These are phyloP conservation scores for Psittacula cyanocephala DNA, from an alignment of 2,113 vertebrate species.

Conservation along the genomic window DNA sequence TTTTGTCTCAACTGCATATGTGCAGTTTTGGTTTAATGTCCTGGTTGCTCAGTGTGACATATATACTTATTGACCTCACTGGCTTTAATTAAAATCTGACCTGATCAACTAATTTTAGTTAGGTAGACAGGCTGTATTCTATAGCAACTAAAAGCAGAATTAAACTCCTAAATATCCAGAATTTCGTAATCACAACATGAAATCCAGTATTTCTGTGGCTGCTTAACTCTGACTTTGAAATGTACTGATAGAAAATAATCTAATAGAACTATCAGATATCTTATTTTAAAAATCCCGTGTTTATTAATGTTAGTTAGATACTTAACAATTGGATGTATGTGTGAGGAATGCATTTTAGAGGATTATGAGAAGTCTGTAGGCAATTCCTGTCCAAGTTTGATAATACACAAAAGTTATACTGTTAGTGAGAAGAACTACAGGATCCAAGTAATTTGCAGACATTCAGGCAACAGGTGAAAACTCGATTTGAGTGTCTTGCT, in stretches of 20 bases:
- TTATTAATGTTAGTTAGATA: background rate
- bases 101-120: background rate
- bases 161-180: background rate
- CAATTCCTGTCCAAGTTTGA: background rate
- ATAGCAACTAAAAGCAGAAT: background rate
- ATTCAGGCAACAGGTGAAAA: background rate
- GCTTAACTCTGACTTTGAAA: background rate
- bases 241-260: background rate
- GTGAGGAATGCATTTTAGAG: background rate
- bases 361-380: background rate
- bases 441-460: background rate
- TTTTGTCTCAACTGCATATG: background rate
- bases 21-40: background rate
- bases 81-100: background rate
- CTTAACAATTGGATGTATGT: background rate
- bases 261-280: background rate
- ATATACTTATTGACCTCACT: background rate
- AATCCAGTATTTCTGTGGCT: background rate
- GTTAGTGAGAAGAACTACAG: background rate
- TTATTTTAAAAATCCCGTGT: background rate
- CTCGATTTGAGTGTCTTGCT: background rate
- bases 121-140: background rate
- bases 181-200: background rate
- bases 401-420: background rate
- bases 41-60: background rate